A percentile compares a stretch with the other conserved stretches of the same genome.
These are phyloP conservation scores for Herpailurus yagouaroundi DNA, from an alignment of 2,113 vertebrate species.

Conservation along the genomic window DNA sequence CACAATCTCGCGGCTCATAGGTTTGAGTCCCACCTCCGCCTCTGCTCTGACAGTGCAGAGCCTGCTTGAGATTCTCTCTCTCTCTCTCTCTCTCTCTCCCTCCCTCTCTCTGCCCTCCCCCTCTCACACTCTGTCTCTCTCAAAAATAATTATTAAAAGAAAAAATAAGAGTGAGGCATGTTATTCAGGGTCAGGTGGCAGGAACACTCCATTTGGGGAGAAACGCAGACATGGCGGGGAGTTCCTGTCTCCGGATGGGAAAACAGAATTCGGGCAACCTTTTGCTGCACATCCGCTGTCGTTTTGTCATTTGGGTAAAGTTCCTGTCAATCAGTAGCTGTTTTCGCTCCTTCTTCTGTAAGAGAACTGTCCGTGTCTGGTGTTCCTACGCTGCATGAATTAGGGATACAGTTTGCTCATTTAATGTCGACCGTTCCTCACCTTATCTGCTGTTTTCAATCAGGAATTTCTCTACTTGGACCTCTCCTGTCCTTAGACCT, in stretches of 20 bases:
- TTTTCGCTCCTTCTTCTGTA: background rate
- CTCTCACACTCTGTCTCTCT: no score
- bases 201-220: background rate
- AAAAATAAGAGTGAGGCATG: background rate
- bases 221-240: background rate
- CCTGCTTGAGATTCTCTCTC: no score
- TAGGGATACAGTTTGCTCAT: background rate
- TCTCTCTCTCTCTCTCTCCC: no score
- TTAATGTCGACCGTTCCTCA: accelerated
- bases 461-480: background rate
- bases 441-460: background rate
- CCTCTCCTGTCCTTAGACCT: background rate
- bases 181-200: background rate
- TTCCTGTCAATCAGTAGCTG: background rate
- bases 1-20: no score
- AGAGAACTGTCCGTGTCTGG: background rate
- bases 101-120: no score
- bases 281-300: background rate
- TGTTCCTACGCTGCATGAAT: background rate
- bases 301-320: background rate
- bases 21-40: no score
- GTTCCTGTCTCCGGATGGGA: background rate
- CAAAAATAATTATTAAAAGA: no score
- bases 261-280: background rate
- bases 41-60: accelerated